A percentile compares a stretch with the other conserved stretches of the same genome.
Evolutionary conservation across 2,797 vertebrate species (phyloP).

Genomic region (Myoxocephalus aenaeus): DNA sequence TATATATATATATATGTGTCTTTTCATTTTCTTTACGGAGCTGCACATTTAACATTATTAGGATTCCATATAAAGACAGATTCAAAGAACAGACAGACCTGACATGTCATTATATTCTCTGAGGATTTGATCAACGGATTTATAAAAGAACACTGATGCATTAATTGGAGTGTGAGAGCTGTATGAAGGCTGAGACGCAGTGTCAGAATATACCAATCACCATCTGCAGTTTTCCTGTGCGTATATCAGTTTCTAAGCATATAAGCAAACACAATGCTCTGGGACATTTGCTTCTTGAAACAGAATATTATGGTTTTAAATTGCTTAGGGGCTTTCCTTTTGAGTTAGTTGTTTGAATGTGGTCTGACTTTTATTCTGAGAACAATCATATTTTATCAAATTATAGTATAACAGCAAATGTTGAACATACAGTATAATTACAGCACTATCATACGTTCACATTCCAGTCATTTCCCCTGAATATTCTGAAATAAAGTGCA

Average conservation of each 20-base stretch:
- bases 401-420: not conserved
- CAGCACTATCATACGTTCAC: not conserved
- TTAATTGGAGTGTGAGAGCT: not conserved
- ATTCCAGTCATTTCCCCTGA: not conserved
- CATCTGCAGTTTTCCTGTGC: not conserved
- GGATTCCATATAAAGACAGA: not conserved
- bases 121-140: not conserved
- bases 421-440: not conserved
- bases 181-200: not conserved
- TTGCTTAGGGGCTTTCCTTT: not conserved
- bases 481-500: slow-evolving; percentile 30
- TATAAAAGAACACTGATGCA: not conserved
- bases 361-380: not conserved
- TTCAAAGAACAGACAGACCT: not conserved
- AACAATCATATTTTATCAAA: not conserved
- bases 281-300: slow-evolving; percentile 9
- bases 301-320: slow-evolving; percentile 19
- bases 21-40: not conserved
- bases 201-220: slow-evolving; percentile 6
- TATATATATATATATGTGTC: too few relatives aligned
- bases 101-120: not conserved
- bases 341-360: not conserved
- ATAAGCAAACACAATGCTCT: not conserved
- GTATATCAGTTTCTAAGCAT: slow-evolving; percentile 17
- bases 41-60: not conserved